Percentiles rank a stretch among this genome's conserved stretches.
Evolutionary conservation across 2,113 vertebrate genomes (phyloP).

Genomic region (Plestiodon gilberti): DNA sequence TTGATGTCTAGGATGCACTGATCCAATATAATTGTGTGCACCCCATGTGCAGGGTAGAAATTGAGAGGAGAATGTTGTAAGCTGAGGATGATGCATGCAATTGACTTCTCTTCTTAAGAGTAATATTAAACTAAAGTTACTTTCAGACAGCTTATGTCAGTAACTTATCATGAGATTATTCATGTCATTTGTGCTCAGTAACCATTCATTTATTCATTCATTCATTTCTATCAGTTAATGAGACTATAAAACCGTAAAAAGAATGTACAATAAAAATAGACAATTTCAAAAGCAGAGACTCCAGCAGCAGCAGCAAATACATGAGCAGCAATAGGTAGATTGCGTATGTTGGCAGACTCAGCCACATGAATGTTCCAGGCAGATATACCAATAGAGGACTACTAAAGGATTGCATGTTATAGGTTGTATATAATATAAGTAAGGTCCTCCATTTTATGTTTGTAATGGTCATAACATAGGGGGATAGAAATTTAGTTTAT

Average conservation of each 20-base stretch:
- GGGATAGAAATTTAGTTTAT: conserved; percentile 32
- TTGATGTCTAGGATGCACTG: neutral
- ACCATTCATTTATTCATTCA: too few species aligned
- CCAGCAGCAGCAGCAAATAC: too few species aligned
- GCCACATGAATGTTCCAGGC: neutral
- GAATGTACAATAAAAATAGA: too few species aligned
- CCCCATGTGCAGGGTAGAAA: neutral
- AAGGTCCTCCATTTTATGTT: neutral
- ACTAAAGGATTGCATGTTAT: neutral
- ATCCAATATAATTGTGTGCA: neutral
- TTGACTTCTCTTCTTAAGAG: neutral
- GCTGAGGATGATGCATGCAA: neutral
- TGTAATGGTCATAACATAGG: neutral
- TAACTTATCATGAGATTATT: neutral
- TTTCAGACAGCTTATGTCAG: neutral
- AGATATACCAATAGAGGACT: conserved; percentile 7
- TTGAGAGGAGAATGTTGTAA: neutral
- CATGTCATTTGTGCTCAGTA: neutral
- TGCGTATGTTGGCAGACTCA: too few species aligned
- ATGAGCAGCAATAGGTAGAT: too few species aligned
- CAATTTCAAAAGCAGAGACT: too few species aligned
- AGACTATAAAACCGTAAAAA: too few species aligned
- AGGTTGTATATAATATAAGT: neutral
- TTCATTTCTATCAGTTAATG: too few species aligned
- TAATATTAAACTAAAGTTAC: neutral